Percentiles rank a stretch among this genome's conserved stretches.
These are phyloP conservation scores for Gisinianus flammeolus DNA, from an alignment of 2,888 invertebrate species.

Conservation along the genomic window DNA sequence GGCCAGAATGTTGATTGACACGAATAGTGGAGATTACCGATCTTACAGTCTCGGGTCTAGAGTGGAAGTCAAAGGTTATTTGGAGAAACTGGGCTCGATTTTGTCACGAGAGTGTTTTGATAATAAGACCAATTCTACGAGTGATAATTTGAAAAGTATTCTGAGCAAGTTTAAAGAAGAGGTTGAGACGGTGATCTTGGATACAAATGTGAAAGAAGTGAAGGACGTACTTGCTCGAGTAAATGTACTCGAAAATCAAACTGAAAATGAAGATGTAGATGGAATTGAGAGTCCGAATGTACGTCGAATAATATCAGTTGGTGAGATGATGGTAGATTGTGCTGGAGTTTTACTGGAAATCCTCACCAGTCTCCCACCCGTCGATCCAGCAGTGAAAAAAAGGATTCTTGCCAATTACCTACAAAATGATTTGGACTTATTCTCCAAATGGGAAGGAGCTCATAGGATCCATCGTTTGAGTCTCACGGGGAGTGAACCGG, in stretches of 20 bases:
- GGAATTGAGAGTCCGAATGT: neutral
- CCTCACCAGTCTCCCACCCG: conserved; percentile 67
- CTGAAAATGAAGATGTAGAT: neutral
- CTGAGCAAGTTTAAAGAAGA: conserved; percentile 34
- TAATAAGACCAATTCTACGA: neutral
- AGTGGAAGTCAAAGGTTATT: neutral
- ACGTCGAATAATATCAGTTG: conserved; percentile 36
- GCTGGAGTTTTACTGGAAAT: conserved; percentile 53
- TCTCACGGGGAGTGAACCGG: conserved; percentile 37
- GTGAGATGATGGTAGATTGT: conserved; percentile 44
- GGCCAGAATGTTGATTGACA: conserved; percentile 49
- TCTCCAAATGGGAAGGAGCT: conserved; percentile 48
- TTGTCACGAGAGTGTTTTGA: neutral
- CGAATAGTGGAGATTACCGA: neutral
- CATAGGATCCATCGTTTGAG: conserved; percentile 46
- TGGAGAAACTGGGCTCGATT: neutral
- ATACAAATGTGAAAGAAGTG: neutral
- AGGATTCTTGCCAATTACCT: conserved; percentile 74
- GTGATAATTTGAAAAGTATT: neutral
- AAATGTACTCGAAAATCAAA: neutral
- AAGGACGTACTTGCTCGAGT: neutral
- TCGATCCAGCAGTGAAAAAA: conserved; percentile 84
- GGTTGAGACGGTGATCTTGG: neutral
- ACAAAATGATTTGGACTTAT: conserved; percentile 67
- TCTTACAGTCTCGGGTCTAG: neutral